Conservation (phyloP, 1,140 invertebrate species). For the Sitodiplosis mosellana region DNA sequence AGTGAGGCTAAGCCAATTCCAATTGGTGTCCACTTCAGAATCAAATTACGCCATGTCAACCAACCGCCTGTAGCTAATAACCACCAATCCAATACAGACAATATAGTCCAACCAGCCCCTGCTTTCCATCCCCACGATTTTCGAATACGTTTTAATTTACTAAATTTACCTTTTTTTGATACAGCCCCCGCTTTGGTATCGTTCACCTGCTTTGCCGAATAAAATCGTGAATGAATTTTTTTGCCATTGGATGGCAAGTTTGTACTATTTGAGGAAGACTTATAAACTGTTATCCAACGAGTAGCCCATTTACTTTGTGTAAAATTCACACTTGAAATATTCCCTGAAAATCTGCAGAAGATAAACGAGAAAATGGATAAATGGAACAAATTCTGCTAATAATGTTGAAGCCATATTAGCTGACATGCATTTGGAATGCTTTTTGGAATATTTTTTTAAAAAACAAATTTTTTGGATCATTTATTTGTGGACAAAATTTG, state of each 20-base stretch:
- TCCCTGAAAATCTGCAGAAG: not conserved
- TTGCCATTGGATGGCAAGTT: too few species aligned
- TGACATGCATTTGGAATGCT: too few species aligned
- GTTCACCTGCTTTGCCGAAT: too few species aligned
- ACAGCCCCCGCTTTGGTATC: too few species aligned
- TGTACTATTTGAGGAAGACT: not conserved
- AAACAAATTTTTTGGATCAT: too few species aligned
- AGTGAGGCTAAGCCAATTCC: constrained; percentile 20
- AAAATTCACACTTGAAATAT: not conserved
- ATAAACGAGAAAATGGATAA: too few species aligned
- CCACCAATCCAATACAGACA: constrained; percentile 4
- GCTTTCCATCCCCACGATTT: constrained; percentile 2
- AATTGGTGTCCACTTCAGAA: constrained; percentile 21
- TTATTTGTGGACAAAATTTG: too few species aligned
- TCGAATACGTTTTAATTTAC: constrained; percentile 1
- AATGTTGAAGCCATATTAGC: too few species aligned
- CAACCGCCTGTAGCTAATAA: constrained; percentile 8
- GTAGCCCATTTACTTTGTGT: not conserved
- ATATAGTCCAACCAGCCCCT: constrained; percentile 4
- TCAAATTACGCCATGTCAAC: constrained; percentile 18
- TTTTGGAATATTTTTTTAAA: too few species aligned
- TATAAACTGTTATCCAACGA: not conserved
- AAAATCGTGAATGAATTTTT: not conserved
- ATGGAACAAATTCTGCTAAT: too few species aligned
- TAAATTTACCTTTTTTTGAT: constrained; percentile 6